Conservation (phyloP, 2,888 invertebrate species). For the Apodemia zela region DNA sequence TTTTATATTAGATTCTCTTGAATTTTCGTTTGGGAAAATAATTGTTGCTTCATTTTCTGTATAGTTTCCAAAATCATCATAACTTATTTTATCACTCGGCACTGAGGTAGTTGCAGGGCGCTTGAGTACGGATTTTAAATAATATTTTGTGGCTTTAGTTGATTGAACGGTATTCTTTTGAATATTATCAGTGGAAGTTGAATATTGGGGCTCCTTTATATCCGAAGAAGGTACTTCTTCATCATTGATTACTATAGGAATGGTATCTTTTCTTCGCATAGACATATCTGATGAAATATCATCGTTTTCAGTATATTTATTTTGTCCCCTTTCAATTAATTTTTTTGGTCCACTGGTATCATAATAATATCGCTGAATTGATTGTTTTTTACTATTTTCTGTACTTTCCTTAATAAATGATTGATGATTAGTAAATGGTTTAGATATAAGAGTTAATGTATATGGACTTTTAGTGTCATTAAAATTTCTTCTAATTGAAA, state of each 20-base stretch:
- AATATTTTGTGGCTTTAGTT: slow-evolving; percentile 50
- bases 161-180: slow-evolving; percentile 35
- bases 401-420: slow-evolving; percentile 33
- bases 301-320: slow-evolving; percentile 30
- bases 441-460: slow-evolving; percentile 65
- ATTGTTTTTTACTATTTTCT: slow-evolving; percentile 34
- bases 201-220: slow-evolving; percentile 8
- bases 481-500: slow-evolving; percentile 65
- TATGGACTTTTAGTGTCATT: slow-evolving; percentile 67
- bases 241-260: slow-evolving; percentile 41
- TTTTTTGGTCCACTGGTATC: slow-evolving; percentile 41
- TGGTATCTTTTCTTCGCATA: slow-evolving; percentile 47
- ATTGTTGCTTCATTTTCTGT: slow-evolving; percentile 18
- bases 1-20: slow-evolving; percentile 25
- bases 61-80: slow-evolving; percentile 35
- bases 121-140: slow-evolving; percentile 55
- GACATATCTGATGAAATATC: slow-evolving; percentile 32
- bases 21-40: slow-evolving; percentile 27
- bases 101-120: slow-evolving; percentile 50
- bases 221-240: slow-evolving; percentile 37
- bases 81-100: slow-evolving; percentile 42
- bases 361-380: slow-evolving; percentile 46
- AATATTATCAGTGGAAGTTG: slow-evolving; percentile 32
- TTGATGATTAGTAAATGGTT: slow-evolving; percentile 54
- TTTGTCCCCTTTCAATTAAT: slow-evolving; percentile 37